Evolutionary conservation across 1,140 invertebrate species (phyloP), one percentile per base, ranked within the genome.

Genomic region (Rhyacophila brunnea): DNA sequence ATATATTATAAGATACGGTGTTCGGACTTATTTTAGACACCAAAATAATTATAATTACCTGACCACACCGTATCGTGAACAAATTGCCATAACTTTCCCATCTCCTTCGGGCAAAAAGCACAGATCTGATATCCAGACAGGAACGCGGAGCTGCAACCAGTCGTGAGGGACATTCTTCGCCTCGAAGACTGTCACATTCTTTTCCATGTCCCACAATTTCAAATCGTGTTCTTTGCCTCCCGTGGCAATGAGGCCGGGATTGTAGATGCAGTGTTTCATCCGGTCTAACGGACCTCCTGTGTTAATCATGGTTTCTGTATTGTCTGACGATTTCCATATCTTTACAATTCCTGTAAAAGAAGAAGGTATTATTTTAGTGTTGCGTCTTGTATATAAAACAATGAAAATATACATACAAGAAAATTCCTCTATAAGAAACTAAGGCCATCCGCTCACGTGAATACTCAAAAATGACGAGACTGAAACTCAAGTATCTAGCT

Each of bases 91-190:
- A 6, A 80, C 44, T 47, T 83, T 74, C 0, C 70, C 71, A 17
- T 79, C 77, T 18, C 78, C 68, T 14, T 80, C 68, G 5, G 74
- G 74, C 43, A 87, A 48, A 70, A 91, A 92, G 5, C 81, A 74
- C 1, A 89, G 72, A 65, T 87, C 88, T 3, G 83, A 83, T 18
- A 91, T 83, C 89, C 89, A 92, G 11, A 93, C 79, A 0, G 90
- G 89, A n/a, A 87, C 83, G 58, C 87, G 72, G 9, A 93, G 69
- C 66, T 92, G 83, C 10, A 93, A 69, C 77, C 83, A 87, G 71
- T 92, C 90, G 68, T 88, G 82, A 4, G 80, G 75, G 18, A 90
- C 77, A 77, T 89, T 83, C 64, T 83, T 83, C 0, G 81, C 80
- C 4, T 59, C 55, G 47, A 83, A 83, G 0, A 77, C 59, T 6